Percentiles rank a stretch among this genome's conserved stretches.
Conservation (phyloP, 2,797 vertebrate species). For the Gobionotothen gibberifrons region DNA sequence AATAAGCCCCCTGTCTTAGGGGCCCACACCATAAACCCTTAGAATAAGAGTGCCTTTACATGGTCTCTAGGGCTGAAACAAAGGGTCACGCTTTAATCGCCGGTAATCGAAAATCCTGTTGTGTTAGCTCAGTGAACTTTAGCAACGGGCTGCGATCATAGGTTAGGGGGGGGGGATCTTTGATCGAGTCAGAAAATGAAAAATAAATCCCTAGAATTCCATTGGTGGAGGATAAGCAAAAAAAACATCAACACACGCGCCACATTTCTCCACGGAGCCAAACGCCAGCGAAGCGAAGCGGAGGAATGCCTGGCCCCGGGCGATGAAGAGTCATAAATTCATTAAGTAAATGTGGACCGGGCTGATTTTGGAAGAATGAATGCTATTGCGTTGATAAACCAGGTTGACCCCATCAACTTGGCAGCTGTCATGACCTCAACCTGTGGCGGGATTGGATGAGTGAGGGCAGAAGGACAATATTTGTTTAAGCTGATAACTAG, state of each 20-base stretch:
- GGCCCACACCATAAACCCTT: slow-evolving; percentile 65
- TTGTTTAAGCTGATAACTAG: slow-evolving; percentile 78
- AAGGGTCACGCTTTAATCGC: slow-evolving; percentile 51
- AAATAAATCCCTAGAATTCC: neutral
- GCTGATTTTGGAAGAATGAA: slow-evolving; percentile 56
- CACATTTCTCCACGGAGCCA: slow-evolving; percentile 16
- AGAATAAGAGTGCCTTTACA: slow-evolving; percentile 67
- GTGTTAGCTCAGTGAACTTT: slow-evolving; percentile 33
- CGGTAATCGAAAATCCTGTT: slow-evolving; percentile 39
- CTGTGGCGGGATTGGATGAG: slow-evolving; percentile 54
- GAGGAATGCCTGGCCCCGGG: slow-evolving; percentile 63
- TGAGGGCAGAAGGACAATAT: slow-evolving; percentile 67
- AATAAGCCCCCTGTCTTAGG: slow-evolving; percentile 72
- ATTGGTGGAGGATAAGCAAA: neutral
- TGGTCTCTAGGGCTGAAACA: slow-evolving; percentile 51
- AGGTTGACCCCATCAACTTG: slow-evolving; percentile 69
- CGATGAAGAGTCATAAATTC: slow-evolving; percentile 69
- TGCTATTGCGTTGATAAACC: slow-evolving; percentile 68
- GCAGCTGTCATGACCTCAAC: slow-evolving; percentile 77
- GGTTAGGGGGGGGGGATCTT: neutral
- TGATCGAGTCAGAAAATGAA: neutral
- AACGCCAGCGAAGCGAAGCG: slow-evolving; percentile 17
- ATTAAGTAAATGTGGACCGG: slow-evolving; percentile 48
- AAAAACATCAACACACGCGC: neutral
- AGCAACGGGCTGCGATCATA: neutral